Evolutionary conservation across 2,888 invertebrate species (phyloP).

Genomic region (Diarsia dahlii): DNA sequence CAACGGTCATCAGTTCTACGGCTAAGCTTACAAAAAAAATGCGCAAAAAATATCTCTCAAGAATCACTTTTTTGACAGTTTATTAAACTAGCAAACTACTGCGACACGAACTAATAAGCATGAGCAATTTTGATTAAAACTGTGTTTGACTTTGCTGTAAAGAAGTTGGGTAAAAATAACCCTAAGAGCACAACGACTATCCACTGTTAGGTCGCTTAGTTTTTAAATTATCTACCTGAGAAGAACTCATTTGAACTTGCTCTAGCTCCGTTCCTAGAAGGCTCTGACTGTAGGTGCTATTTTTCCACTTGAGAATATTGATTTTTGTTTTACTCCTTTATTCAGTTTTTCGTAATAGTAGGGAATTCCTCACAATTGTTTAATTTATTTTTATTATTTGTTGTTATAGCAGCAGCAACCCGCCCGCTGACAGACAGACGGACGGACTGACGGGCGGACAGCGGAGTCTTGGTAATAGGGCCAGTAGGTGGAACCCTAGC

Average conservation of each 20-base stretch:
- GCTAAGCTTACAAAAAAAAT: no score
- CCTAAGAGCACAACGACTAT: background rate
- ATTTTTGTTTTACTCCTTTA: background rate
- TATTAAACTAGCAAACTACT: background rate
- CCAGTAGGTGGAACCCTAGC: no score
- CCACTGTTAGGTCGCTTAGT: background rate
- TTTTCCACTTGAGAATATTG: background rate
- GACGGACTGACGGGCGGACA: no score
- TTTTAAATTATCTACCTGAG: background rate
- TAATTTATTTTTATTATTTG: no score
- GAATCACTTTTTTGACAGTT: background rate
- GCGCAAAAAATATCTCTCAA: background rate
- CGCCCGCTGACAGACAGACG: no score
- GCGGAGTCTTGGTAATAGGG: no score
- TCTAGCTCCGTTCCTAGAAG: background rate
- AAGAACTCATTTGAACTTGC: no score
- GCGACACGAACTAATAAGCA: background rate
- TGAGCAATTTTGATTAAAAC: background rate
- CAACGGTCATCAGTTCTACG: no score
- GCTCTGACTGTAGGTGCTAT: no score
- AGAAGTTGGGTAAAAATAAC: background rate
- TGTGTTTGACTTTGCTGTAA: background rate
- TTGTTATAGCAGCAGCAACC: no score
- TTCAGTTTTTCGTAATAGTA: background rate
- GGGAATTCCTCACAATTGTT: no score